A percentile compares a stretch with the other conserved stretches of the same genome.
Conservation (phyloP, 2,113 vertebrate species). For the Colius striatus region DNA sequence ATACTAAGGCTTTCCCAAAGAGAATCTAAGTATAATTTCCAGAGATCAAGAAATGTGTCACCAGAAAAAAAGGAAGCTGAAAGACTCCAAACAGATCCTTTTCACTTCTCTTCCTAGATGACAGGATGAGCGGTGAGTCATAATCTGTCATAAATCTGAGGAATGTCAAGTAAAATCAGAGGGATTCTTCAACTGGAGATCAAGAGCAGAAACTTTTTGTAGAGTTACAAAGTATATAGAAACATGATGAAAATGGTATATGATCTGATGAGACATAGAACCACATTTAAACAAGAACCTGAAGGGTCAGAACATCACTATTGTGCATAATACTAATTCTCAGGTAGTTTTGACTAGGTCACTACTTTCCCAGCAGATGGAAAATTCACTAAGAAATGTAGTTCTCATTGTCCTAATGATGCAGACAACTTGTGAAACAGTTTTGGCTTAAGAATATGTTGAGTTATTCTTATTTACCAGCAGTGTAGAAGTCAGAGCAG, state of each 20-base stretch:
- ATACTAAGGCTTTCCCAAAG: not conserved
- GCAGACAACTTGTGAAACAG: not conserved
- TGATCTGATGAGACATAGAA: not conserved
- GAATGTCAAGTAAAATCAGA: not conserved
- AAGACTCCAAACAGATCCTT: not conserved
- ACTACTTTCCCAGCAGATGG: not conserved
- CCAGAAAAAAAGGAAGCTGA: not conserved
- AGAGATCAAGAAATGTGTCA: not conserved
- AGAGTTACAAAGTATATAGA: not conserved
- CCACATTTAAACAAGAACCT: not conserved
- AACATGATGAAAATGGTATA: not conserved
- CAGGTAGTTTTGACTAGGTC: not conserved
- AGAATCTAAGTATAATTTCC: not conserved
- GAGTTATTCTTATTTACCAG: not conserved
- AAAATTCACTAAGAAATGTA: not conserved
- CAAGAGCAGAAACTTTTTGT: not conserved
- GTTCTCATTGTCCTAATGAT: not conserved
- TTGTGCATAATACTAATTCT: not conserved
- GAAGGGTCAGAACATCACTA: not conserved
- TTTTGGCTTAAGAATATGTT: not conserved
- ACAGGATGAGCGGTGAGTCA: constrained; percentile 16
- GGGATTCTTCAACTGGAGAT: not conserved
- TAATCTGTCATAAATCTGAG: constrained; percentile 16
- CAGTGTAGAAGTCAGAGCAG: not conserved
- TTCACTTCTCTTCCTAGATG: constrained; percentile 9